Base-by-base conservation (phyloP, 2,888 invertebrate species). In the Nomada hirtipes region DNA sequence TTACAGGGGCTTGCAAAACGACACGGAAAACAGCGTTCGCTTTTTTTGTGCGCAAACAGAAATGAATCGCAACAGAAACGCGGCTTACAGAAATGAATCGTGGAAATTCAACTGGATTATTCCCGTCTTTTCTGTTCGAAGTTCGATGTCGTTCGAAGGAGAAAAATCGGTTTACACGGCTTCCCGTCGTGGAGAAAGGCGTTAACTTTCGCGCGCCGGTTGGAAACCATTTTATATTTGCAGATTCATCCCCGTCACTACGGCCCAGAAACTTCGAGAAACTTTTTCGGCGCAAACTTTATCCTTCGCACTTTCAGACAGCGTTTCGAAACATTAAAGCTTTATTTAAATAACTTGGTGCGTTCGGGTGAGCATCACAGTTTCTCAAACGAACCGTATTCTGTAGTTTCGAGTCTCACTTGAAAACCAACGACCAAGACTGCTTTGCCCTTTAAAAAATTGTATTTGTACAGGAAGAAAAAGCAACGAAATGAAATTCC, bases 181-280 rank as follows among this genome's bases (percentile, higher is more conserved):
- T 77, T 64, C 63, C 13, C 59, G 47, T 4, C n/a, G 50, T 26
- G 42, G 3, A n/a, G 18, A 44, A 7, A 23, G 18, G 20, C 53
- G 76, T 84, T 79, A 83, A 83, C 76, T 83, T 73, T 67, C 63
- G 70, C 69, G 50, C 72, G 23, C 64, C 57, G 11, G 13, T 47
- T 42, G 73, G 61, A 71, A 74, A 76, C 84, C 64, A 73, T 83
- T 79, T 79, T 84, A 70, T 79, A 74, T 84, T 83, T 71, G 73
- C 67, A 76, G 84, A 84, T 83, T 74, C 68, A 20, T 68, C 50
- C 29, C 52, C 53, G 44, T 11, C 23, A 47, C 47, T 44, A 26
- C 11, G 23, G 3, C 29, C 47, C 23, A 61, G 47, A 44, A 82
- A 83, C 74, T 77, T 82, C n/a, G 15, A 36, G 1, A 26, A 75